Percentiles rank a stretch among this genome's conserved stretches.
Conservation (phyloP, 2,888 invertebrate species). For the Parasteatoda lunata region DNA sequence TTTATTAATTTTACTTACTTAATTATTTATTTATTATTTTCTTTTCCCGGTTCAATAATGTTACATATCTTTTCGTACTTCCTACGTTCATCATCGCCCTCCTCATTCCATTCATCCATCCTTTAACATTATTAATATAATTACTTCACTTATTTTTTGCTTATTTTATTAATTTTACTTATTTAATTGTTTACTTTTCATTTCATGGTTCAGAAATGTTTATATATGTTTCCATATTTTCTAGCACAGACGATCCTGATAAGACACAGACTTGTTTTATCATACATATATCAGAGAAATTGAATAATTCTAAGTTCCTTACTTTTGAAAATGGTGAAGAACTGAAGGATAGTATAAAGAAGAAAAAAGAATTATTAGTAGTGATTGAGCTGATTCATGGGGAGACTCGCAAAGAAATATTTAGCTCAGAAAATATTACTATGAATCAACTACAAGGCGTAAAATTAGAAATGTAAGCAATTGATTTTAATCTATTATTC, state of each 20-base stretch:
- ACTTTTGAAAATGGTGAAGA: not conserved
- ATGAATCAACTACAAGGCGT: not conserved
- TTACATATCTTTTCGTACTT: too few relatives aligned
- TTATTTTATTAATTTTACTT: too few relatives aligned
- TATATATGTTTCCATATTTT: conserved; percentile 24
- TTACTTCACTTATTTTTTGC: too few relatives aligned
- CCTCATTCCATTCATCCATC: too few relatives aligned
- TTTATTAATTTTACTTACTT: too few relatives aligned
- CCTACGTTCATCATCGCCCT: too few relatives aligned
- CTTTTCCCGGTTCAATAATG: too few relatives aligned
- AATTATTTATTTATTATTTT: too few relatives aligned
- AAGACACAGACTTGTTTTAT: not conserved
- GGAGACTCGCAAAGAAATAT: not conserved
- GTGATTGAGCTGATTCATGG: not conserved
- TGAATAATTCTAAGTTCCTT: not conserved
- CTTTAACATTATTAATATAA: too few relatives aligned
- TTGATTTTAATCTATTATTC: not conserved
- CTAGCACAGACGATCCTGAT: conserved; percentile 47
- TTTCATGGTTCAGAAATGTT: not conserved
- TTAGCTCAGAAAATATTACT: not conserved
- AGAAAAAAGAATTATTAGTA: not conserved
- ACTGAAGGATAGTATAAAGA: not conserved
- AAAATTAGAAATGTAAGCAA: conserved; percentile 9
- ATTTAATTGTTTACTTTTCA: too few relatives aligned
- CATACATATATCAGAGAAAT: not conserved